These are phyloP conservation scores for Phyllopteryx taeniolatus DNA, from an alignment of 2,113 vertebrate species.

Conservation along the genomic window DNA sequence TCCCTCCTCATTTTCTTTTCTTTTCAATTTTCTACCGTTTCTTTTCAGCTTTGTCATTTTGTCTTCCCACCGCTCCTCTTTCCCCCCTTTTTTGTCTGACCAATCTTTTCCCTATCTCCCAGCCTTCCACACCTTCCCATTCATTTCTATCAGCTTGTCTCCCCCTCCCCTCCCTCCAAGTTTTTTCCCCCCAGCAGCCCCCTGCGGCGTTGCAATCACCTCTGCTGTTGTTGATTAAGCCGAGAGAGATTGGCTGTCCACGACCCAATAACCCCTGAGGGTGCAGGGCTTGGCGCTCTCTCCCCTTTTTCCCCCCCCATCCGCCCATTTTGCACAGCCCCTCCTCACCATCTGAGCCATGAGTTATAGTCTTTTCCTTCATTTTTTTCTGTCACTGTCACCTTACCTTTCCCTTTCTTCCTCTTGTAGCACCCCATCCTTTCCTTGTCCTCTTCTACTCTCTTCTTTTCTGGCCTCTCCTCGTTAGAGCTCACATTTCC, in stretches of 20 bases:
- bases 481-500: background rate
- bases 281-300: constrained; percentile 18
- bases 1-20: constrained; percentile 4
- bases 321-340: background rate
- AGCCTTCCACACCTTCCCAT: constrained; percentile 23
- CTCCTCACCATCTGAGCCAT: constrained; percentile 36
- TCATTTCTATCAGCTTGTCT: constrained; percentile 30
- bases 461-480: background rate
- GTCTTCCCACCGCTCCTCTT: constrained; percentile 7
- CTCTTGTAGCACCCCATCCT: background rate
- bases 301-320: constrained; percentile 1
- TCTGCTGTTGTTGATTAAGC: constrained; percentile 73
- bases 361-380: constrained; percentile 41
- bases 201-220: constrained; percentile 64
- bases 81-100: constrained; percentile 23
- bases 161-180: background rate
- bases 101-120: constrained; percentile 44
- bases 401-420: background rate
- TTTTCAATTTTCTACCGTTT: background rate
- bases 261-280: constrained; percentile 70
- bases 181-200: constrained; percentile 40
- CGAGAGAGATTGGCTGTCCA: constrained; percentile 73
- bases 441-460: background rate
- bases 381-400: constrained; percentile 20
- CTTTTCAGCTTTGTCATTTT: background rate